Evolutionary conservation across 2,113 vertebrate species (phyloP).

Genomic region (Tyto alba): DNA sequence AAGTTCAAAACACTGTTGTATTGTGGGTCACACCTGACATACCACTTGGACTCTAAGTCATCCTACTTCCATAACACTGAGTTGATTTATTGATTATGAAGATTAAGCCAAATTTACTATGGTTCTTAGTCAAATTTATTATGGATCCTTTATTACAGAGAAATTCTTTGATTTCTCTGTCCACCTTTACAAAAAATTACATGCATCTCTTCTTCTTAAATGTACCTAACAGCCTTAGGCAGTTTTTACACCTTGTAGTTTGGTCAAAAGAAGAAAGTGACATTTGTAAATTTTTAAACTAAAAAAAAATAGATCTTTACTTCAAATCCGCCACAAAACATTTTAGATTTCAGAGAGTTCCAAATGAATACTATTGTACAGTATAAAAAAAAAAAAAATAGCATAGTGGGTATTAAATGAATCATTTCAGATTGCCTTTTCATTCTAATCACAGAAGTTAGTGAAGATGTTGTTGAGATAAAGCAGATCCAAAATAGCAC

Average conservation of each 20-base stretch:
- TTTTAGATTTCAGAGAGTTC: conserved; percentile 40
- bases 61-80: neutral
- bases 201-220: neutral
- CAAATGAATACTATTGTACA: neutral
- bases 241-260: neutral
- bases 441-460: neutral
- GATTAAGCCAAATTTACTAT: neutral
- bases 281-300: conserved; percentile 9
- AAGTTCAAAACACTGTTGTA: neutral
- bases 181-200: neutral
- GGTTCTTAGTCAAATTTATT: neutral
- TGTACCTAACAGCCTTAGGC: neutral
- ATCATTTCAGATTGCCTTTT: conserved; percentile 15
- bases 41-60: neutral
- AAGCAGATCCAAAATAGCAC: neutral
- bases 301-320: conserved; percentile 8
- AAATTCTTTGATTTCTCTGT: neutral
- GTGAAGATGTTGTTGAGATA: neutral
- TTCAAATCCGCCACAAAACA: conserved; percentile 29
- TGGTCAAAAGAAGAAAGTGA: neutral
- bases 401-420: conserved; percentile 3
- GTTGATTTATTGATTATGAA: neutral
- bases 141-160: neutral
- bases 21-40: neutral
- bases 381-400: neutral